phyloP scores from a whole-genome alignment of 2,797 vertebrate genomes.

The Dicrostonyx torquatus region DNA sequence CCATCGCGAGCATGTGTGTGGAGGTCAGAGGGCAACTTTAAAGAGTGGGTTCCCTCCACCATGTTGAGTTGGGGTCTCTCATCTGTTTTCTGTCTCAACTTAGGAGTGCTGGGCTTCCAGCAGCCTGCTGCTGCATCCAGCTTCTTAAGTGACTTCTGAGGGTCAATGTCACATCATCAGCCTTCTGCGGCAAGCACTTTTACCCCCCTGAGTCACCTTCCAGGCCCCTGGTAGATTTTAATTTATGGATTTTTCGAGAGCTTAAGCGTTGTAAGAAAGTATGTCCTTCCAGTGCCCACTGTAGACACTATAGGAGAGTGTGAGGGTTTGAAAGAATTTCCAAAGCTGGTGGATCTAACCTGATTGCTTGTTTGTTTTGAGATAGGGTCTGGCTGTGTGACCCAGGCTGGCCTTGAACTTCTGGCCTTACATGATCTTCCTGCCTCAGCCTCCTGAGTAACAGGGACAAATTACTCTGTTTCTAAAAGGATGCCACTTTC shows the following conservation, averaged over 20 bases:
- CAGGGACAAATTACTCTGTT: not conserved
- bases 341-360: not conserved
- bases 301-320: not conserved
- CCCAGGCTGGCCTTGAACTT: not conserved
- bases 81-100: not conserved
- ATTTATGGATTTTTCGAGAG: not conserved
- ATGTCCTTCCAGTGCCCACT: not conserved
- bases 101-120: not conserved
- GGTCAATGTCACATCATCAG: not conserved
- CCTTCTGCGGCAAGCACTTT: not conserved
- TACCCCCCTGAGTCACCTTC: not conserved
- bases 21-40: not conserved
- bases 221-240: not conserved
- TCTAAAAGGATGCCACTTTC: not conserved
- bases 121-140: not conserved
- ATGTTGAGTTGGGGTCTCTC: not conserved
- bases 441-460: not conserved
- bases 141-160: not conserved
- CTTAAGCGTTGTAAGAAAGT: slow-evolving; percentile 15
- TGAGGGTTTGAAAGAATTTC: not conserved
- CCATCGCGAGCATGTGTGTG: rapidly evolving
- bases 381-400: not conserved
- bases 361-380: not conserved
- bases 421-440: not conserved
- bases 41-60: not conserved